Base-by-base conservation (phyloP, 2,888 invertebrate genomes). In the Drosophila paranaensis region DNA sequence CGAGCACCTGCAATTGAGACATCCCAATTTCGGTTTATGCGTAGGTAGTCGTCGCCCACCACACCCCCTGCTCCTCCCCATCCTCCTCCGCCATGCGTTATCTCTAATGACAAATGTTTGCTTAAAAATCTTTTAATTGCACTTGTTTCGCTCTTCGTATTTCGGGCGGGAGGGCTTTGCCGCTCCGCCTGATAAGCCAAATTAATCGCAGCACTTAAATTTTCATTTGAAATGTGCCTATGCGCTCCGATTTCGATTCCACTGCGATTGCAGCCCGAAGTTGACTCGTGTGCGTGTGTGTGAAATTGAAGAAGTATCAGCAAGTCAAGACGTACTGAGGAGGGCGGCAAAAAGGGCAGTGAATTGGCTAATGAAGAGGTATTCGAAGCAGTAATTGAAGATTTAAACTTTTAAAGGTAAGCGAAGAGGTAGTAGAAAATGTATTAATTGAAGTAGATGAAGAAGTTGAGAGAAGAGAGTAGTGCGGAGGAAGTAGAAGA, bases 101-200 rank as follows among this genome's bases (percentile, higher is more conserved):
- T 90, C 88, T 82, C 77, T 87, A 89, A 89, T 89, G 88, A 89
- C 85, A 89, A 89, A 89, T 89, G 89, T 85, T 82, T 81, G 81
- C 78, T 77, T 81, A 74, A 82, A 86, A 89, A 89, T 89, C 89
- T 87, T 89, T 87, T 89, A 87, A 87, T 87, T 87, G 87, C 87
- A 82, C 88, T 86, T 86, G 86, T 87, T 87, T 81, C 43, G 74
- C 57, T 74, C 68, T 78, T 63, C 61, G 62, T 50, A 37, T 50
- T 60, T 64, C 30, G 63, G 54, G 48, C 40, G 39, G 61, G 51
- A 39, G 55, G 43, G 48, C 43, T 62, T 56, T 64, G 77, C 65
- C 39, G 58, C 60, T 45, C 5, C 13, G 46, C 30, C 73, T 87
- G 87, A 88, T 89, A 88, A 88, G 89, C 88, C 89, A 85, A 89